phyloP scores from a whole-genome alignment of 1,140 invertebrate genomes.

The Anoplolepis gracilipes region DNA sequence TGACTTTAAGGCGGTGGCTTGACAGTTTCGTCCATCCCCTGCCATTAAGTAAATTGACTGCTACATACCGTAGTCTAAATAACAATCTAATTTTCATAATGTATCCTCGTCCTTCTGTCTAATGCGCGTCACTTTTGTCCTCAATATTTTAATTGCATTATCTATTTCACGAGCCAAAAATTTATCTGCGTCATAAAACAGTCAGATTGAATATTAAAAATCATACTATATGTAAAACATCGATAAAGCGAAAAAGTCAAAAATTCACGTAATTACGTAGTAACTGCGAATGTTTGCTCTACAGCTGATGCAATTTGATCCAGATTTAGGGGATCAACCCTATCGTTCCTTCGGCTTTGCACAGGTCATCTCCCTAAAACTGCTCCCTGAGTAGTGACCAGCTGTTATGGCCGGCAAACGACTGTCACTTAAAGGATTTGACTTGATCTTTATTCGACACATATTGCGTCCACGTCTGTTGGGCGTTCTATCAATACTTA shows the following conservation, averaged over 20 bases:
- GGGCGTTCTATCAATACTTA: conserved; percentile 12
- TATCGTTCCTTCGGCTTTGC: conserved; percentile 66
- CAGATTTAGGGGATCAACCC: conserved; percentile 75
- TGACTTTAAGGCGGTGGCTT: conserved; percentile 74
- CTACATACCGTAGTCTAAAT: conserved; percentile 73
- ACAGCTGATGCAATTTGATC: conserved; percentile 77
- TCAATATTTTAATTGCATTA: conserved; percentile 53
- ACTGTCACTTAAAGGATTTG: conserved; percentile 73
- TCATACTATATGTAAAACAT: not conserved
- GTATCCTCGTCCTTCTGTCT: conserved; percentile 57
- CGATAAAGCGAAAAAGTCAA: conserved; percentile 20
- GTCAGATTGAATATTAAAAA: not conserved
- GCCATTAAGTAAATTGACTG: conserved; percentile 82
- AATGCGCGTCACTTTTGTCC: conserved; percentile 17
- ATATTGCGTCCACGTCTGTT: conserved; percentile 61
- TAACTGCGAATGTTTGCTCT: conserved; percentile 55
- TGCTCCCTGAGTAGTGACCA: conserved; percentile 75
- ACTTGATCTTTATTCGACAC: conserved; percentile 69
- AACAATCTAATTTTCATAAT: conserved; percentile 81
- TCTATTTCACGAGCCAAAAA: not conserved
- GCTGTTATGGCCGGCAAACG: conserved; percentile 79
- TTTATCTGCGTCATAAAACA: not conserved
- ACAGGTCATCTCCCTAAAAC: conserved; percentile 66
- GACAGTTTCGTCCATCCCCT: conserved; percentile 72
- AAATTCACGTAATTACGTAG: conserved; percentile 55